These are phyloP conservation scores for Oligia latruncula DNA, from an alignment of 2,888 invertebrate genomes.

Conservation along the genomic window DNA sequence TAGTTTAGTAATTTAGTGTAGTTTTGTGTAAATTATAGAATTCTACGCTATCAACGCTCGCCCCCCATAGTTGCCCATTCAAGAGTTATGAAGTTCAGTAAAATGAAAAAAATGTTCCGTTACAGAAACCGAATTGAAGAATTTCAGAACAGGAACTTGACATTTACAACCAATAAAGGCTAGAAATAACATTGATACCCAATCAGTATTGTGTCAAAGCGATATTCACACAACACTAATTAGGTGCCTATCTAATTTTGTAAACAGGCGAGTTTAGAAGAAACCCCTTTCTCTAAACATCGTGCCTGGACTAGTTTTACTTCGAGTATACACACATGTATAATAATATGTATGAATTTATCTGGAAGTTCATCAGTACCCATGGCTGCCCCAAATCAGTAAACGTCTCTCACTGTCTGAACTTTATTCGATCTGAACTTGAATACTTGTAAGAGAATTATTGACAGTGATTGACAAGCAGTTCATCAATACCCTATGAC, in stretches of 20 bases:
- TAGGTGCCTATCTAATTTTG: neutral
- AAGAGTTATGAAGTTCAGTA: too few relatives aligned
- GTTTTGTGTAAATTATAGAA: too few relatives aligned
- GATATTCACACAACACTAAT: constrained; percentile 13
- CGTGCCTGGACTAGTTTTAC: neutral
- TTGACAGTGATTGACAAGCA: neutral
- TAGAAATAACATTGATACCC: neutral
- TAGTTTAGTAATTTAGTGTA: too few relatives aligned
- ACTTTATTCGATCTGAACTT: neutral
- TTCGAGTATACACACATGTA: neutral
- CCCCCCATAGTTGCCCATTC: too few relatives aligned
- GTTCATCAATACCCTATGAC: constrained; percentile 1
- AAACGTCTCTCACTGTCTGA: neutral
- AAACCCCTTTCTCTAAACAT: neutral
- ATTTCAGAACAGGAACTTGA: neutral
- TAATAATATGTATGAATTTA: too few relatives aligned
- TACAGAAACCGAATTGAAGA: neutral
- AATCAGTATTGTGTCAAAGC: constrained; percentile 6
- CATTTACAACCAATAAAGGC: constrained; percentile 4
- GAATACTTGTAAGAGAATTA: neutral
- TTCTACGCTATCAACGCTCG: too few relatives aligned
- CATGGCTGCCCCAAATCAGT: too few relatives aligned
- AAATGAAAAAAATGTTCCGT: neutral
- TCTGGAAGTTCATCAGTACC: neutral
- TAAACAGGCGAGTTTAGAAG: constrained; percentile 1